Base-by-base conservation (phyloP, 2,888 invertebrate genomes). In the Odontocolon sp. region DNA sequence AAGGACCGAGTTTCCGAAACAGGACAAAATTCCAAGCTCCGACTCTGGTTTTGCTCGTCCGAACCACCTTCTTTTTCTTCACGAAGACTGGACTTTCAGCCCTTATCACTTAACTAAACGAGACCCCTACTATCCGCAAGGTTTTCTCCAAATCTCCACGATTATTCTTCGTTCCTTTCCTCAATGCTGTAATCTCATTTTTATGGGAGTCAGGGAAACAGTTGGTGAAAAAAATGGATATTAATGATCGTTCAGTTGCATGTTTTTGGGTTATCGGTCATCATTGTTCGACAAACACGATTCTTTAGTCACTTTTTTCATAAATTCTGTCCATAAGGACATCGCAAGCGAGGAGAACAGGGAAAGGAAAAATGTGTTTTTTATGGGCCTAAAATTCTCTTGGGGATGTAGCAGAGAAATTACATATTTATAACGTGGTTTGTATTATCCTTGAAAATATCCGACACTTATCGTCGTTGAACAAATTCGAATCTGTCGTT, bases 21-120 rank as follows among this genome's bases (percentile, higher is more conserved):
- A n/a, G 26, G 18, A 59, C 31, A 16, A 42, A 28, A 40, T n/a
- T 50, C 26, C 26, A n/a, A 26, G 36, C 28, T 68, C 26, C 56
- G 36, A 21, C 56, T 56, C 47, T 36, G 31, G 5, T 21, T 38
- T 3, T 23, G 38, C 52, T 21, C 11, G 28, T 4, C 26, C 47
- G 3, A 11, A 26, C 11, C 47, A 0, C 2, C 16, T 4, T 26
- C n/a, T 11, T 61, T 42, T 28, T 31, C 28, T 9, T 40, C 23
- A 14, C 14, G 9, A 9, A 18, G 9, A 3, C 8, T 21, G 21
- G n/a, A 18, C 21, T 56, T 31, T 18, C n/a, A n/a, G 31, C 52
- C 42, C 42, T 36, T 59, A 54, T 54, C 66, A 42, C 59, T 67
- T 33, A 11, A 42, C 3, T 18, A 31, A 66, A 66, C 50, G 31